Base-by-base conservation (phyloP, 2,888 invertebrate species). In the Meandrusa payeni region DNA sequence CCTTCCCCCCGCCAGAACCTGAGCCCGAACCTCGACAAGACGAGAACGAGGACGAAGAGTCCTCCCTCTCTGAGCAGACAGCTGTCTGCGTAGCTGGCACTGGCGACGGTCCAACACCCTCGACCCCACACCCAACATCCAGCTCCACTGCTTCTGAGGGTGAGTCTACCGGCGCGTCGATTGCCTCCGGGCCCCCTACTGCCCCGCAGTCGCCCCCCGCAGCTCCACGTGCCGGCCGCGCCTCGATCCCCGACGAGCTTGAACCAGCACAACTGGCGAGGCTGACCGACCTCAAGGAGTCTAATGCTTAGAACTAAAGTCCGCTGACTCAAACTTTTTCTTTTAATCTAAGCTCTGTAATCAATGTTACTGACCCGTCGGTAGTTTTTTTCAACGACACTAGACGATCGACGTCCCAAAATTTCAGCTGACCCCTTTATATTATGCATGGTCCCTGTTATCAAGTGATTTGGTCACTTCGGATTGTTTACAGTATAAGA, bases 231-330 rank as follows among this genome's bases (percentile, higher is more conserved):
- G 94, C 94, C 13, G 94, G 94, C 29, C 89, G 94, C 45, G 94
- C 94, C 47, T 94, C 94, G 61, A 94, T 96, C 70, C 96, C 96
- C 23, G 96, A 96, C 78, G 96, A 96, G 76, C 89, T 96, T 50
- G 96, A 95, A 64, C 95, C 95, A 15, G 95, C 95, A 68, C 96
- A 96, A 74, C 89, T 96, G 61, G 96, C 95, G 48, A 91, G 95
- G 70, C 90, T 96, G 60, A 95, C 96, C 69, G 94, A 95, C 72
- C 90, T 96, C 46, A 96, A 96, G 77, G 96, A 96, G 81, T 96
- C 96, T 48, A 96, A 96, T 80, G 96, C 96, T 88, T 96, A 94
- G 80, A 52, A 57, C 55, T 56, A 50, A 48, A 40, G 26, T 36
- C 5, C 12, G 34, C 39, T 13, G 38, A 39, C 29, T 40, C 34